Base-by-base conservation (phyloP, 2,888 invertebrate genomes). In the Cecidostiba fungosa region DNA sequence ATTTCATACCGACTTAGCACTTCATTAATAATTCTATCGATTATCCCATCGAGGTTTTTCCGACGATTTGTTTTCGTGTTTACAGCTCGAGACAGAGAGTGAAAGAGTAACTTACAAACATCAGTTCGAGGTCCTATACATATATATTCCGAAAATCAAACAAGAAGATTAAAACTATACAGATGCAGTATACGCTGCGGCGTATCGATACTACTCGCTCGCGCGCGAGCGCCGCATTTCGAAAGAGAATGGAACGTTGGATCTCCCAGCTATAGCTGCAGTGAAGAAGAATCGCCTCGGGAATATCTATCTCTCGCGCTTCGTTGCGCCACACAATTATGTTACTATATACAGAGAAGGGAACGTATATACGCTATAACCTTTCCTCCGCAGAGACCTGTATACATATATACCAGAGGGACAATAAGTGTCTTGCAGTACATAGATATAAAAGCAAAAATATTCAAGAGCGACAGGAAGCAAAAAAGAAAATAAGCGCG, bases 171-270 rank as follows among this genome's bases (percentile, higher is more conserved):
- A 23, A 54, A n/a, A 16, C 19, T 16, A 14, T 14, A 54, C 36
- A 70, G 70, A 36, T 36, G 70, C 32, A 70, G 10, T n/a, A n/a
- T n/a, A n/a, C 72, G 8, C 12, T n/a, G n/a, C 36, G 23, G 54
- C 39, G 12, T 29, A 47, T 76, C 47, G 77, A 70, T 47, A 69
- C 23, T n/a, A n/a, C n/a, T n/a, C n/a, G n/a, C n/a, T 59, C 77
- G n/a, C 54, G 19, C 23, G 50, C 36, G n/a, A n/a, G n/a, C 10
- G 29, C 70, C 10, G 69, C 39, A 47, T 83, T 77, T 83, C 80
- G 80, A 84, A 86, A 86, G 86, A 83, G 86, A 86, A 86, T 84
- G 86, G 86, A 76, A 82, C 73, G 76, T 32, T n/a, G 43, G 72
- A 47, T 80, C 72, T 29, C 39, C 23, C n/a, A n/a, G n/a, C n/a